Evolutionary conservation across 2,888 invertebrate genomes (phyloP), one percentile per base, ranked within the genome.

Genomic region (Drosophila anomelani): DNA sequence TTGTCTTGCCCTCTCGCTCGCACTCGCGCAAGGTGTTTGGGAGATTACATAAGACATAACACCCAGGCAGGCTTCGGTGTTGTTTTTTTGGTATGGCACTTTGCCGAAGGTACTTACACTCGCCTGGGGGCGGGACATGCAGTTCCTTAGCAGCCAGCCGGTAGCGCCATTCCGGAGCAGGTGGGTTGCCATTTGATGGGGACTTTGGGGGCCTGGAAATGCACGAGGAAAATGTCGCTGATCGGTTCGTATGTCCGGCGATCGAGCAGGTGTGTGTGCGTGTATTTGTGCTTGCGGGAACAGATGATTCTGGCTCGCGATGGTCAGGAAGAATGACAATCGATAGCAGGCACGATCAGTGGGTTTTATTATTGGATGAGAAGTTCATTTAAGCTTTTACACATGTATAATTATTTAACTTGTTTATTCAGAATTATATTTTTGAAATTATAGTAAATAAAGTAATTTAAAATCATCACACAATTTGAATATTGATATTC

Each of bases 131-230:
- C 81, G 71, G 32, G 73, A 77, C 41, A 85, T 66, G 62, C 75
- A 85, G 36, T 64, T 87, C 32, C 79, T 89, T 4, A 91, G 70
- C 57, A 91, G 78, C 77, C 70, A 81, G 58, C 69, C 46, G 43
- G 76, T 73, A 49, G 85, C 79, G 69, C 77, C 66, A 68, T 80
- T 90, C 77, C 88, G 88, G 26, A 91, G 80, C 62, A 91, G 77
- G 78, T 87, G 80, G 61, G 85, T 78, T 62, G 90, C 88, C 91
- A 91, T 92, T 72, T 75, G 57, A 39, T 41, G 47, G 41, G 41
- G 57, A 69, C 46, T 57, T 46, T 47, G 34, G 39, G 70, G 70
- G n/a, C 47, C 38, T 41, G 17, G 32, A 41, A 68, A 69, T 29
- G 20, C 51, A 55, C 34, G 34, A 38, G 56, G 34, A 41, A 38